Conservation (phyloP, 2,797 vertebrate genomes). For the Muscicapa comitata region DNA sequence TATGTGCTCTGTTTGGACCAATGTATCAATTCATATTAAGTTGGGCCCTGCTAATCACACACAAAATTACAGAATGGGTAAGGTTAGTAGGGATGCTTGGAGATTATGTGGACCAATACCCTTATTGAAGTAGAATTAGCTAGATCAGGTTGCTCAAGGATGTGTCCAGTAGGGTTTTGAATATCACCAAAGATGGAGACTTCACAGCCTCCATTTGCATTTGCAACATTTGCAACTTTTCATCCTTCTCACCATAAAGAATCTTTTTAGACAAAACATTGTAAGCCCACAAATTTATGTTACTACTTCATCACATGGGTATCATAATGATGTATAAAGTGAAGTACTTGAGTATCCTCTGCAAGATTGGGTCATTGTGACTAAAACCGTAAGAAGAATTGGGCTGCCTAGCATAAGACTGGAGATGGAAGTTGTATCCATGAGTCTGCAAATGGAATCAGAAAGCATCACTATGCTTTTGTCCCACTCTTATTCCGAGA, state of each 20-base stretch:
- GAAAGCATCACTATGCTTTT: background rate
- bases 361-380: background rate
- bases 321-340: background rate
- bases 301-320: background rate
- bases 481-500: background rate
- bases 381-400: background rate
- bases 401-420: background rate
- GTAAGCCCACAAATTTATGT: background rate
- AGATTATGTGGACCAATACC: background rate
- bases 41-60: background rate
- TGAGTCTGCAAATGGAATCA: background rate
- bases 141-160: background rate
- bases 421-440: background rate
- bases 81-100: fast-evolving
- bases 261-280: background rate
- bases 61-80: background rate
- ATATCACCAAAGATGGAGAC: background rate
- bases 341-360: background rate
- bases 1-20: background rate
- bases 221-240: background rate
- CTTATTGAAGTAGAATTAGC: background rate
- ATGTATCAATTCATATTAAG: background rate
- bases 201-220: background rate
- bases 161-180: too few species aligned
- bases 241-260: background rate